These are phyloP conservation scores for Scalopus aquaticus DNA, from an alignment of 2,113 vertebrate genomes.

Conservation along the genomic window DNA sequence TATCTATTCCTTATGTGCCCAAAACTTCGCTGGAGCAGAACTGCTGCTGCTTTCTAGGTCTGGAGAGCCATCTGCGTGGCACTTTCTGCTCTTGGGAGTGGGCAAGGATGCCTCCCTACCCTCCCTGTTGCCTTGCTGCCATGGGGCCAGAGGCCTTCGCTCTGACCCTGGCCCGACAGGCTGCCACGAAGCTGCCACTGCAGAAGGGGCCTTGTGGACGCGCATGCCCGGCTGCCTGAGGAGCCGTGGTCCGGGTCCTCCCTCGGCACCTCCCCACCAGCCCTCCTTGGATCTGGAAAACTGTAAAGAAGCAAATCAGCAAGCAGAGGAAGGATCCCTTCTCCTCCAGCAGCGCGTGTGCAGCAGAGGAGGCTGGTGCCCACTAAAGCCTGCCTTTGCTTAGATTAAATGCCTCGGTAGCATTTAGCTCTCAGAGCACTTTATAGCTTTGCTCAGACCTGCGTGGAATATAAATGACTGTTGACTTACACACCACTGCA, in stretches of 20 bases:
- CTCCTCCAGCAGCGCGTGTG: conserved; percentile 55
- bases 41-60: conserved; percentile 35
- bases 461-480: conserved; percentile 84
- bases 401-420: conserved; percentile 82
- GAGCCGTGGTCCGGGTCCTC: background rate
- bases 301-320: background rate
- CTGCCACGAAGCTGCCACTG: background rate
- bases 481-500: conserved; percentile 80
- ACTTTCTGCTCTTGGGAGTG: conserved; percentile 20
- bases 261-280: background rate
- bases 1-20: conserved; percentile 1
- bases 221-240: background rate
- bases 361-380: conserved; percentile 70
- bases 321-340: background rate
- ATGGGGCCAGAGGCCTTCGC: background rate
- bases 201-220: background rate
- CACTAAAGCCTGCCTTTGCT: conserved; percentile 78
- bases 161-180: background rate
- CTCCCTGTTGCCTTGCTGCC: background rate
- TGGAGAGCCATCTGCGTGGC: conserved; percentile 32
- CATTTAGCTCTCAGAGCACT: conserved; percentile 82
- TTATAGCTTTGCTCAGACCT: conserved; percentile 79
- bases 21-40: background rate
- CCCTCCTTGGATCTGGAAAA: background rate
- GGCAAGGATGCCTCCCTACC: background rate